phyloP scores from a whole-genome alignment of 2,113 vertebrate genomes.

The Marcusenius ussheri region DNA sequence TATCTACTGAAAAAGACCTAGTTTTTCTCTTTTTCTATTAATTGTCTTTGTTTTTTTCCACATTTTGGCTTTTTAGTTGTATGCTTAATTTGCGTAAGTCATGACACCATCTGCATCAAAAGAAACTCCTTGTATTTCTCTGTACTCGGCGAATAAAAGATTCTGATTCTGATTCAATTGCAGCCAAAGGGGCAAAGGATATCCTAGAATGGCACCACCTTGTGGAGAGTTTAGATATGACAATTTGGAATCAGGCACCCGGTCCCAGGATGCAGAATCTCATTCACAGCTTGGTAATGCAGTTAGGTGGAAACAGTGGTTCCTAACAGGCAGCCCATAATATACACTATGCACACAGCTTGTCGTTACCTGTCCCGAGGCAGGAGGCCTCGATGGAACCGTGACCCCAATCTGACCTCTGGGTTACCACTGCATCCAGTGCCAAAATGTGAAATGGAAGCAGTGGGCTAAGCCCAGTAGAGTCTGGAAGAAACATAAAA shows the following conservation, averaged over 20 bases:
- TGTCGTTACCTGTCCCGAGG: not conserved
- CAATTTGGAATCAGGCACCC: not conserved
- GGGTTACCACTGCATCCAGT: not conserved
- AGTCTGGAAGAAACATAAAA: not conserved
- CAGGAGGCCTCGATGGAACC: not conserved
- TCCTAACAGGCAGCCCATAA: not conserved
- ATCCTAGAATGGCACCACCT: constrained; percentile 1
- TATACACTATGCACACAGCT: not conserved
- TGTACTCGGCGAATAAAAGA: too few relatives aligned
- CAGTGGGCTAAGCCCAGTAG: not conserved
- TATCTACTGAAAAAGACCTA: too few relatives aligned
- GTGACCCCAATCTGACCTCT: not conserved
- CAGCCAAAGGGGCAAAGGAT: not conserved
- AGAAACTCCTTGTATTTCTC: too few relatives aligned
- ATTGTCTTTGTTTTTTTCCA: too few relatives aligned
- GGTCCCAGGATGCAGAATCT: not conserved
- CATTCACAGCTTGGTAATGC: not conserved
- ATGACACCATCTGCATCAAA: too few relatives aligned
- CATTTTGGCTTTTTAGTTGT: not conserved
- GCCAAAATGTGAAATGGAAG: not conserved
- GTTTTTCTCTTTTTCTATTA: too few relatives aligned
- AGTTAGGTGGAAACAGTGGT: not conserved
- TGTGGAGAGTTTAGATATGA: not conserved
- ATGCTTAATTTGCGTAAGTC: too few relatives aligned
- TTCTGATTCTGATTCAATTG: not conserved